Conservation (phyloP, 64 coral and sea anemone genomes). For the Actinia equina region DNA sequence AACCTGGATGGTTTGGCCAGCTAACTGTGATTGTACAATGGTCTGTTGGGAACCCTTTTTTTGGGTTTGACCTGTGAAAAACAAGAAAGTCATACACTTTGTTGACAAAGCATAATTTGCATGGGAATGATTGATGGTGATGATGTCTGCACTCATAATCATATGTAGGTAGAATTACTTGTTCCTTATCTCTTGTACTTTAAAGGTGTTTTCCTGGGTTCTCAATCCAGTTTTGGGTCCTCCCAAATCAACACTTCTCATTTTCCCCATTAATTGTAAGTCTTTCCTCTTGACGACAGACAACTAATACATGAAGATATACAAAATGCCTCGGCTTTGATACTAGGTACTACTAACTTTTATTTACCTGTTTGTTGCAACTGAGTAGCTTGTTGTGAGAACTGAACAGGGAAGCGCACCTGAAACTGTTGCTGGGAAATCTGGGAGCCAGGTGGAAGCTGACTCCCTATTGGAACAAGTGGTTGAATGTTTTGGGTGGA, state of each 20-base stretch:
- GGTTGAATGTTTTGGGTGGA: conserved; percentile 55
- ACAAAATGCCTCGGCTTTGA: too few relatives aligned
- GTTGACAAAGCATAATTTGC: background rate
- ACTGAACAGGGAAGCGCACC: conserved; percentile 27
- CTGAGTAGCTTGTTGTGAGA: conserved; percentile 54
- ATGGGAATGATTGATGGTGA: too few relatives aligned
- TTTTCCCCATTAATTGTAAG: too few relatives aligned
- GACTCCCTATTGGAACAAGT: conserved; percentile 52
- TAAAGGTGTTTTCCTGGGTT: too few relatives aligned
- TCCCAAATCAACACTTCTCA: too few relatives aligned
- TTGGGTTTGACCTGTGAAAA: conserved; percentile 1
- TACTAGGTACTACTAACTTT: background rate
- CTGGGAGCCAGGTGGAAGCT: conserved; percentile 34
- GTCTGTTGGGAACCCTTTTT: conserved; percentile 35
- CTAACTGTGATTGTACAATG: conserved; percentile 43
- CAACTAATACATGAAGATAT: too few relatives aligned
- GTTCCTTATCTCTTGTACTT: too few relatives aligned
- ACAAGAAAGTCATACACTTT: background rate
- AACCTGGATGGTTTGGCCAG: conserved; percentile 30
- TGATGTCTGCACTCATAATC: too few relatives aligned
- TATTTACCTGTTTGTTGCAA: conserved; percentile 34
- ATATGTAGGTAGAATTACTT: too few relatives aligned
- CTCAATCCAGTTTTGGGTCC: too few relatives aligned
- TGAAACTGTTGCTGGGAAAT: conserved; percentile 39
- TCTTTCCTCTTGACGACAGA: too few relatives aligned